Percentiles rank a stretch among this genome's conserved stretches.
Conservation (phyloP, 1,140 invertebrate species). For the Drosophila pruinosa region DNA sequence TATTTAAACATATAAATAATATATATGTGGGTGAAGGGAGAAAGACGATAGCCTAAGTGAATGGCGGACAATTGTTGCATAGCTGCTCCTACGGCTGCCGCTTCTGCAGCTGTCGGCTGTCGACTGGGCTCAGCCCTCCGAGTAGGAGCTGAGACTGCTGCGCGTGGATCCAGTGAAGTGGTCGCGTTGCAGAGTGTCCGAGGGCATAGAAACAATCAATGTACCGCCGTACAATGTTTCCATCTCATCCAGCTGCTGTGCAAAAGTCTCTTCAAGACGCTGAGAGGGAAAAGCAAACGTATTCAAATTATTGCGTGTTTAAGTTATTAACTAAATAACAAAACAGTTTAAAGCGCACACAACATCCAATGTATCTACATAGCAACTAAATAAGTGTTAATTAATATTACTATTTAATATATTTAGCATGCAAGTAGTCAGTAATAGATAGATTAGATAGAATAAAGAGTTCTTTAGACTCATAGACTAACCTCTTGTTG, state of each 20-base stretch:
- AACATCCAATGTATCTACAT: conserved; percentile 25
- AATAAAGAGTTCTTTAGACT: conserved; percentile 38
- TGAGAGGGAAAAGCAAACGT: conserved; percentile 69
- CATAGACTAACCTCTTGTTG: conserved; percentile 76
- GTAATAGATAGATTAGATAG: conserved; percentile 26
- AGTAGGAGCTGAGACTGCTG: conserved; percentile 87
- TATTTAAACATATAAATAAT: conserved; percentile 30
- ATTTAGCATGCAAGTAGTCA: conserved; percentile 27
- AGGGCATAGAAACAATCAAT: conserved; percentile 85
- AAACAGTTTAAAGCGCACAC: conserved; percentile 19
- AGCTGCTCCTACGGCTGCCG: conserved; percentile 37
- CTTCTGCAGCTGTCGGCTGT: not conserved
- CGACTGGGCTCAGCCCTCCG: conserved; percentile 60
- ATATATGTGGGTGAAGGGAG: conserved; percentile 26
- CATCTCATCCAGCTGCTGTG: conserved; percentile 91
- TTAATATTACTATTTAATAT: not conserved
- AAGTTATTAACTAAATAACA: not conserved
- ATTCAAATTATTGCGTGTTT: not conserved
- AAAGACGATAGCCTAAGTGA: conserved; percentile 6
- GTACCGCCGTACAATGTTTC: conserved; percentile 88
- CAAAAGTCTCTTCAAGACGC: conserved; percentile 94
- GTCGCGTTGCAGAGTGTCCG: conserved; percentile 85
- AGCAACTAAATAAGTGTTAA: conserved; percentile 6
- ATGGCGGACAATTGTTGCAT: conserved; percentile 66
- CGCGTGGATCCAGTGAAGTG: conserved; percentile 86